Conservation (phyloP, 64 coral and sea anemone genomes). For the Hydrozoanthus tunicans region DNA sequence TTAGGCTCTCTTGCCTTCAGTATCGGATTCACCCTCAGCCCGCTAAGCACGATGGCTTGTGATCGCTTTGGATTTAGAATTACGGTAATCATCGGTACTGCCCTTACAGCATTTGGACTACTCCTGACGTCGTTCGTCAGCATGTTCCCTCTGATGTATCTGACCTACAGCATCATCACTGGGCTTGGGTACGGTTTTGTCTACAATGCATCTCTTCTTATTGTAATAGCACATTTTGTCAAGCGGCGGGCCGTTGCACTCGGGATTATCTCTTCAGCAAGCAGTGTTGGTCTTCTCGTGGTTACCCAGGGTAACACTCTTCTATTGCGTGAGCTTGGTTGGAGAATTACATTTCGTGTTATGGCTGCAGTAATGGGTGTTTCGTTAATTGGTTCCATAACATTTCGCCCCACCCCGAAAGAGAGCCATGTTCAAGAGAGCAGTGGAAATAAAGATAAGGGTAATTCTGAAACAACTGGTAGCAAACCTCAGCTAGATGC, state of each 20-base stretch:
- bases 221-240: slow-evolving; percentile 32
- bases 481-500: not conserved
- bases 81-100: not conserved
- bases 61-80: slow-evolving; percentile 22
- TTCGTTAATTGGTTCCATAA: not conserved
- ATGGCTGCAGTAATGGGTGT: slow-evolving; percentile 32
- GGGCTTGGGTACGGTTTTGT: slow-evolving; percentile 50
- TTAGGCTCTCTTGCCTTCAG: slow-evolving; percentile 18
- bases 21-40: slow-evolving; percentile 32
- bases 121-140: slow-evolving; percentile 37
- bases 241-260: slow-evolving; percentile 31
- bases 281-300: not conserved
- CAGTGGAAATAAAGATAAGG: not conserved
- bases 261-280: not conserved
- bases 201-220: slow-evolving; percentile 1
- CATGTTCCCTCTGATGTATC: slow-evolving; percentile 39
- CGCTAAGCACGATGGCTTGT: slow-evolving; percentile 25
- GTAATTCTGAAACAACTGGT: not conserved
- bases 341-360: slow-evolving; percentile 25
- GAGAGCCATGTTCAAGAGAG: no score
- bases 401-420: not conserved
- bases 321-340: slow-evolving; percentile 30
- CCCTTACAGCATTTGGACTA: slow-evolving; percentile 8
- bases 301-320: not conserved
- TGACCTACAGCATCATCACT: slow-evolving; percentile 28